phyloP scores from a whole-genome alignment of 2,888 invertebrate genomes.

The Parnassius mnemosyne region DNA sequence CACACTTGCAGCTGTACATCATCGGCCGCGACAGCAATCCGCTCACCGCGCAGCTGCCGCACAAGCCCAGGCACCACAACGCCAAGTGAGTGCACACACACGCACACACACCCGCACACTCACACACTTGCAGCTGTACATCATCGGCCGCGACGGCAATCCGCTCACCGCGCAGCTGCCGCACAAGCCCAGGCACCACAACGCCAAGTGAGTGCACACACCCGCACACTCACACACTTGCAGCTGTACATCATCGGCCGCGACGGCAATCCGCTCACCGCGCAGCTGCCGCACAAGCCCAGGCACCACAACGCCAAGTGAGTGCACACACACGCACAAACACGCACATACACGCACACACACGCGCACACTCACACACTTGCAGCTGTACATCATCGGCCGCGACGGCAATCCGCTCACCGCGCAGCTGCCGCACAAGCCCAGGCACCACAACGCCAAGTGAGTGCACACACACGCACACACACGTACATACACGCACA shows the following conservation, averaged over 20 bases:
- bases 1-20: conserved; percentile 66
- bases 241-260: conserved; percentile 67
- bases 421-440: conserved; percentile 53
- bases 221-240: conserved; percentile 32
- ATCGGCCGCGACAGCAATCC: conserved; percentile 63
- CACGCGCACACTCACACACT: conserved; percentile 27
- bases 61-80: conserved; percentile 49
- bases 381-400: conserved; percentile 66
- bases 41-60: conserved; percentile 50
- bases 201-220: conserved; percentile 31
- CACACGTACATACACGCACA: background rate
- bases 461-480: conserved; percentile 6
- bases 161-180: conserved; percentile 50
- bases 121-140: conserved; percentile 64
- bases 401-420: conserved; percentile 59
- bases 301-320: conserved; percentile 45
- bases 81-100: conserved; percentile 29
- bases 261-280: conserved; percentile 56
- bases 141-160: conserved; percentile 64
- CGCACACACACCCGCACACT: background rate
- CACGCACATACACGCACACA: background rate
- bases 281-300: conserved; percentile 52
- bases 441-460: conserved; percentile 44
- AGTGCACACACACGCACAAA: conserved; percentile 2
- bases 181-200: conserved; percentile 50